Evolutionary conservation across 2,797 vertebrate species (phyloP).

Genomic region (Selene dorsalis): DNA sequence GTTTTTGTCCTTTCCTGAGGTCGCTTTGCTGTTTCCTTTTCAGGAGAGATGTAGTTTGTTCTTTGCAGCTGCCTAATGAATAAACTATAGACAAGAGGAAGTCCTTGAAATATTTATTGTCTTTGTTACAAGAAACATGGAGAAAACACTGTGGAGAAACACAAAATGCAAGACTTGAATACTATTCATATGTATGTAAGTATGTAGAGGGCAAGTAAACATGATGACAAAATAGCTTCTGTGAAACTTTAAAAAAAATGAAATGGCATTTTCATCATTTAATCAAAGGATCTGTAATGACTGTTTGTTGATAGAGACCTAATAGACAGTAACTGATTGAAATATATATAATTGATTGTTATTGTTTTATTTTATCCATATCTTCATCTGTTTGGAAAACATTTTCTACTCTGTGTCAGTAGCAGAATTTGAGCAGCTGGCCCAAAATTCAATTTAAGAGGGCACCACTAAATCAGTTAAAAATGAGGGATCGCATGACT

Average conservation of each 20-base stretch:
- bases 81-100: constrained; percentile 80
- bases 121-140: constrained; percentile 72
- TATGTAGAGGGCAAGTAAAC: background rate
- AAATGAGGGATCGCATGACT: constrained; percentile 21
- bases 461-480: background rate
- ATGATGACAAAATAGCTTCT: background rate
- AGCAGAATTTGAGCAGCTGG: background rate
- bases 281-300: background rate
- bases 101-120: constrained; percentile 82
- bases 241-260: background rate
- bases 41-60: constrained; percentile 63
- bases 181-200: background rate
- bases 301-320: too few species aligned
- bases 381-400: background rate
- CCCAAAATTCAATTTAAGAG: constrained; percentile 6
- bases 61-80: constrained; percentile 77
- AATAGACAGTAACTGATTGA: background rate
- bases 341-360: background rate
- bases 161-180: constrained; percentile 27
- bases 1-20: constrained; percentile 10
- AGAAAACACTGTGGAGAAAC: constrained; percentile 58
- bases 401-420: background rate
- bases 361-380: background rate
- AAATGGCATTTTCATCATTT: background rate
- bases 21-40: constrained; percentile 43